These are phyloP conservation scores for Patella pellucida DNA, from an alignment of 2,888 invertebrate genomes.

Conservation along the genomic window DNA sequence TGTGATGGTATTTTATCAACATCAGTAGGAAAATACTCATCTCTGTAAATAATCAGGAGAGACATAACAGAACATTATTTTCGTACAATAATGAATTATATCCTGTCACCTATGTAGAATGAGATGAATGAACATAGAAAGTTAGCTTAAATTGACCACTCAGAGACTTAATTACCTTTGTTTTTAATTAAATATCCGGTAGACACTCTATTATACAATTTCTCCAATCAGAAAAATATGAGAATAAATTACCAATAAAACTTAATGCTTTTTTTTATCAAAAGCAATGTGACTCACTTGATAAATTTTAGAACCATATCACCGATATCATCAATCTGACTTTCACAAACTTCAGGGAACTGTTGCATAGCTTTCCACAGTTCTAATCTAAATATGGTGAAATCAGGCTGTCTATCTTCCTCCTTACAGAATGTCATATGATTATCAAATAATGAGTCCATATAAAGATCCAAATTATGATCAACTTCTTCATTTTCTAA, in stretches of 20 bases:
- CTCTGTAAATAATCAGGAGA: conserved; percentile 44
- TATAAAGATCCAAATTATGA: background rate
- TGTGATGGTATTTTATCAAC: conserved; percentile 55
- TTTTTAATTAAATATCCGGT: no score
- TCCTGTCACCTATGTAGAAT: background rate
- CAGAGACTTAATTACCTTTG: no score
- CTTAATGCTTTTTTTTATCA: no score
- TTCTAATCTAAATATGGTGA: conserved; percentile 82
- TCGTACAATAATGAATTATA: background rate
- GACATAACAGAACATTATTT: background rate
- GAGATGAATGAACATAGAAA: background rate
- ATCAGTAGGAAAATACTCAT: conserved; percentile 65
- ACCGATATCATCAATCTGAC: conserved; percentile 84
- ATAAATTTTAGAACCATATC: conserved; percentile 84
- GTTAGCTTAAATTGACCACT: no score
- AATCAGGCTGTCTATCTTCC: conserved; percentile 74
- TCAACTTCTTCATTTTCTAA: no score
- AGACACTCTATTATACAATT: no score
- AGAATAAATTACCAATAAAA: no score
- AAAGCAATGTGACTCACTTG: conserved; percentile 73
- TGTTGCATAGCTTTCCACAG: conserved; percentile 85
- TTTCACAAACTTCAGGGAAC: conserved; percentile 83
- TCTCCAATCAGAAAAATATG: no score
- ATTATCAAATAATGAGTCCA: background rate
- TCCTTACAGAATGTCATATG: background rate